phyloP scores from a whole-genome alignment of 2,797 vertebrate species.

The Sebastes minor region DNA sequence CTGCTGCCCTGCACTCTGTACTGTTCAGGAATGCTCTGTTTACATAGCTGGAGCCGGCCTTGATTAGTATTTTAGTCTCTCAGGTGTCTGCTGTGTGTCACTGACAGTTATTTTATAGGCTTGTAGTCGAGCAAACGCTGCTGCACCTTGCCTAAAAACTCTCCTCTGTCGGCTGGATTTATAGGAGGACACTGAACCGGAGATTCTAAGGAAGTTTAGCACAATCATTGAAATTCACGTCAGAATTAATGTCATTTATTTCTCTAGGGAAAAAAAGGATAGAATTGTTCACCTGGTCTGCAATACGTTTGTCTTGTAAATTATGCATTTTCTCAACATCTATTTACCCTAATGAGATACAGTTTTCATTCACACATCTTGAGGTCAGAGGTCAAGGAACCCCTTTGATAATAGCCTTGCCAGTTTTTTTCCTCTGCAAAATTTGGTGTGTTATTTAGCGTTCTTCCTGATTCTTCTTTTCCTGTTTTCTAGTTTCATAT shows the following conservation, averaged over 20 bases:
- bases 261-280: neutral
- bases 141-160: neutral
- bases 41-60: constrained; percentile 64
- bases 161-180: constrained; percentile 2
- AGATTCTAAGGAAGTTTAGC: neutral
- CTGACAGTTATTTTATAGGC: constrained; percentile 49
- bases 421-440: no score
- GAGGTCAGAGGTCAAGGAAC: no score
- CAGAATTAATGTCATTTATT: neutral
- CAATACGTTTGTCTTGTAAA: neutral
- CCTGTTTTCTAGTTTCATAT: no score
- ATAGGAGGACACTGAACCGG: neutral
- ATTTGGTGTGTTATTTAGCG: no score
- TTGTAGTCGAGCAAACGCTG: neutral
- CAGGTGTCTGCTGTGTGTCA: constrained; percentile 74
- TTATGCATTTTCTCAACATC: no score
- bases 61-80: constrained; percentile 55
- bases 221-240: neutral
- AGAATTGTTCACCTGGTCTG: neutral
- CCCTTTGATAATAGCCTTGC: no score
- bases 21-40: constrained; percentile 74
- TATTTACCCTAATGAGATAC: no score
- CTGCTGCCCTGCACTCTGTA: constrained; percentile 5
- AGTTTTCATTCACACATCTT: no score
- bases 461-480: no score